Evolutionary conservation across 2,888 invertebrate genomes (phyloP), one percentile per base, ranked within the genome.

Genomic region (Andrena flavipes): DNA sequence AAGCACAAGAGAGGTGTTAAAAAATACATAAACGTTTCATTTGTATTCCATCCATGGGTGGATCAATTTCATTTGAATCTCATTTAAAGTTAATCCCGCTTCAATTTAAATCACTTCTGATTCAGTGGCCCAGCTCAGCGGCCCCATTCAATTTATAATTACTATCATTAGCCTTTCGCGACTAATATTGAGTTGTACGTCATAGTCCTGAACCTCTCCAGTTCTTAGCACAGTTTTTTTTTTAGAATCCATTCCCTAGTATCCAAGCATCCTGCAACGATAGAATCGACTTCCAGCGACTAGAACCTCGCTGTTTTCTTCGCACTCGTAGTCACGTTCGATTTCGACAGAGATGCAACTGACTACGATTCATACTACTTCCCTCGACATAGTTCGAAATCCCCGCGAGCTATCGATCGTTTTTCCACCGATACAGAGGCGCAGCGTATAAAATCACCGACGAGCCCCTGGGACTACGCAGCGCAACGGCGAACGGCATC

Each of bases 401-500:
- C 10, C 16, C 33, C 65, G 29, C 13, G 26, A 42, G 33, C 49
- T 26, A 1, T 23, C 54, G 2, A 16, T 8, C 16, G 56, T 60
- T 65, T 48, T 65, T 35, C n/a, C 42, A 51, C 48, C 48, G 51
- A 30, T 42, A 48, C 71, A 80, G 51, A 60, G 73, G 48, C 54
- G 5, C 33, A 29, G 49, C 23, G 13, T 42, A 48, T 16, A 6
- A 74, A 70, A 78, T 69, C 51, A 64, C 42, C 35, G 76, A 29
- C 30, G 6, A 30, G 51, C 26, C 0, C 1, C 1, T 16, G 42
- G 42, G 42, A 42, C 16, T 16, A 42, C 42, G 51, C 20, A 54
- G 48, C n/a, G 29, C 59, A 29, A 7, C 33, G 64, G 26, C 30
- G 59, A 49, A 60, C 65, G 23, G 29, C 13, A 16, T 23, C 54